These are phyloP conservation scores for Cylas formicarius DNA, from an alignment of 1,140 invertebrate genomes.

Conservation along the genomic window DNA sequence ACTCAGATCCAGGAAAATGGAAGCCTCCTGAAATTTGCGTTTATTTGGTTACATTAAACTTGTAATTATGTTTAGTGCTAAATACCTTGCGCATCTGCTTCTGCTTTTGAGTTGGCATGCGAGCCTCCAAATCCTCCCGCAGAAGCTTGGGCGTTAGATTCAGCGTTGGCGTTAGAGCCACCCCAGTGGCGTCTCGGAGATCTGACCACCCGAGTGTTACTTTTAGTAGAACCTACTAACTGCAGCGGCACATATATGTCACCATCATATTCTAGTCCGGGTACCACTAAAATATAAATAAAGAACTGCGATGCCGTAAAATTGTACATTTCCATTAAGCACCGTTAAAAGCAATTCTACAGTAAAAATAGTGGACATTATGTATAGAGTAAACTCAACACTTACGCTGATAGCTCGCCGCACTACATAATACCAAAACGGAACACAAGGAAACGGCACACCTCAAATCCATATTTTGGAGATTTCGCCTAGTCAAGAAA, in stretches of 20 bases:
- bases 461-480: conserved; percentile 2
- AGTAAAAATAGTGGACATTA: neutral
- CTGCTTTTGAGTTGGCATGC: conserved; percentile 6
- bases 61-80: too few relatives aligned
- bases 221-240: too few relatives aligned
- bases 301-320: neutral
- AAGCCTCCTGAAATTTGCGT: too few relatives aligned
- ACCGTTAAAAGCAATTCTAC: neutral
- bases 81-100: conserved; percentile 8
- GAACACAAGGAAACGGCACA: neutral
- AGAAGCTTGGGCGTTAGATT: neutral
- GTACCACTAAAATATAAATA: conserved; percentile 10
- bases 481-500: neutral
- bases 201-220: conserved; percentile 3
- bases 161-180: neutral
- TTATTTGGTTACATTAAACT: too few relatives aligned
- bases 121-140: conserved; percentile 5
- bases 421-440: neutral
- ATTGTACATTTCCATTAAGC: neutral
- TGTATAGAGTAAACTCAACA: neutral
- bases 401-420: conserved; percentile 4
- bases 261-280: conserved; percentile 13
- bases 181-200: conserved; percentile 1
- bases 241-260: conserved; percentile 12
- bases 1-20: too few relatives aligned